These are phyloP conservation scores for Platysteira castanea DNA, from an alignment of 2,113 vertebrate species.

Conservation along the genomic window DNA sequence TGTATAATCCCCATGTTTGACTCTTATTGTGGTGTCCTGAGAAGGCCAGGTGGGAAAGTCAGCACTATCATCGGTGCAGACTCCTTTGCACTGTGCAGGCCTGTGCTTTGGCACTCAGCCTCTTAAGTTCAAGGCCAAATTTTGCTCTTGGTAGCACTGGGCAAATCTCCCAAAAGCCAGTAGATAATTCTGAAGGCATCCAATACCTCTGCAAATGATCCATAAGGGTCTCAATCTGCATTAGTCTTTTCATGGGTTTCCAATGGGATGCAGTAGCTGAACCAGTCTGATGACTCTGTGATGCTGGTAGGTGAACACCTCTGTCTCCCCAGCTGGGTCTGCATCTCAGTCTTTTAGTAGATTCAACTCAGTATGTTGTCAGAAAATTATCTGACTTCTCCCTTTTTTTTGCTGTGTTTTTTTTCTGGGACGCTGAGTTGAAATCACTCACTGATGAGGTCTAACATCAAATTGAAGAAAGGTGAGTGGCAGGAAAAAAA, in stretches of 20 bases:
- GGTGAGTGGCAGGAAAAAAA: background rate
- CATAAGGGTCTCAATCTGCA: background rate
- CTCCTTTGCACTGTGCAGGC: background rate
- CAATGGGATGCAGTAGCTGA: background rate
- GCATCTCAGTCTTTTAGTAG: background rate
- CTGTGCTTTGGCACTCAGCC: background rate
- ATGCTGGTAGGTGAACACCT: background rate
- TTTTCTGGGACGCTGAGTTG: background rate
- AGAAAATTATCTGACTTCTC: background rate
- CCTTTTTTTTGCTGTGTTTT: background rate
- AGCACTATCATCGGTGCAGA: background rate
- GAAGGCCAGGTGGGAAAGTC: background rate
- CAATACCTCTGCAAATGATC: background rate
- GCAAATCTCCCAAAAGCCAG: background rate
- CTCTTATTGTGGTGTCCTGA: background rate
- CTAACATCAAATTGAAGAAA: background rate
- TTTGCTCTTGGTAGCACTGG: background rate
- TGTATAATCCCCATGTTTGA: conserved; percentile 15
- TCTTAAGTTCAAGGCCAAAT: background rate
- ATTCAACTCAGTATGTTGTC: background rate
- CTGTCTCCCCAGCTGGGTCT: background rate
- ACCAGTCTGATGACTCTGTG: background rate
- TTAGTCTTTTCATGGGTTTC: background rate
- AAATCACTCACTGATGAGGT: background rate
- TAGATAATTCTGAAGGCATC: background rate